These are phyloP conservation scores for Palythoa caribaeorum DNA, from an alignment of 92 coral and sea anemone genomes.

Conservation along the genomic window DNA sequence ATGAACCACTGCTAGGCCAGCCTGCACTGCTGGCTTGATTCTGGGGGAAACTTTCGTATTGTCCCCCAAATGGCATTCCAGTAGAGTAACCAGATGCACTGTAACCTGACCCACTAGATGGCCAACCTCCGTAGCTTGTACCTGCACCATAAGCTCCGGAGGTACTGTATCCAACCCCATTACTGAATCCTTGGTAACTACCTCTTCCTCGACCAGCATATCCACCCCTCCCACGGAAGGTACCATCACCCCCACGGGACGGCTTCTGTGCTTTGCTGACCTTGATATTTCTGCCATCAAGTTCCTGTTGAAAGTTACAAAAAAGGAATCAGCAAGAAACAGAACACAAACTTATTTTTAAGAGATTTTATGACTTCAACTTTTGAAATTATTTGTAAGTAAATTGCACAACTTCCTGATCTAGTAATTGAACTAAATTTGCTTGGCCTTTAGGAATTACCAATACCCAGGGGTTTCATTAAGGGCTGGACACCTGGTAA, in stretches of 20 bases:
- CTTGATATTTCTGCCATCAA: conserved; percentile 29
- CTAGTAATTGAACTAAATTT: no score
- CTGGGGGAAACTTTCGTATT: neutral
- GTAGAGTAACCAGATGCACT: neutral
- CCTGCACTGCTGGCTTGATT: neutral
- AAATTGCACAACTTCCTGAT: no score
- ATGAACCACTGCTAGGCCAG: conserved; percentile 13
- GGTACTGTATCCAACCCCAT: neutral
- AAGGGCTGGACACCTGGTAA: no score
- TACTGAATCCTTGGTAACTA: conserved; percentile 22
- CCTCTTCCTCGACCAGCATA: conserved; percentile 31
- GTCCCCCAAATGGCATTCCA: conserved; percentile 11
- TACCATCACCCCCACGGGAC: neutral
- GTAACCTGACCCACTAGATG: neutral
- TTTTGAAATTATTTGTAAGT: no score
- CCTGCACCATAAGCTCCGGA: neutral
- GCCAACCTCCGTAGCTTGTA: neutral
- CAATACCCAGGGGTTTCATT: no score
- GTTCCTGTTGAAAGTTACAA: conserved; percentile 29
- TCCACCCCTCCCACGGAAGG: conserved; percentile 43
- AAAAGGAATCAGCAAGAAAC: neutral
- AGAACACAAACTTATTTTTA: neutral
- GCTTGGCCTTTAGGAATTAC: no score
- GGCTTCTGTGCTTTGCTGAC: conserved; percentile 42
- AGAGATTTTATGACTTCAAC: no score